Evolutionary conservation across 2,888 invertebrate species (phyloP).

Genomic region (Drosophila nr. perissopoda): DNA sequence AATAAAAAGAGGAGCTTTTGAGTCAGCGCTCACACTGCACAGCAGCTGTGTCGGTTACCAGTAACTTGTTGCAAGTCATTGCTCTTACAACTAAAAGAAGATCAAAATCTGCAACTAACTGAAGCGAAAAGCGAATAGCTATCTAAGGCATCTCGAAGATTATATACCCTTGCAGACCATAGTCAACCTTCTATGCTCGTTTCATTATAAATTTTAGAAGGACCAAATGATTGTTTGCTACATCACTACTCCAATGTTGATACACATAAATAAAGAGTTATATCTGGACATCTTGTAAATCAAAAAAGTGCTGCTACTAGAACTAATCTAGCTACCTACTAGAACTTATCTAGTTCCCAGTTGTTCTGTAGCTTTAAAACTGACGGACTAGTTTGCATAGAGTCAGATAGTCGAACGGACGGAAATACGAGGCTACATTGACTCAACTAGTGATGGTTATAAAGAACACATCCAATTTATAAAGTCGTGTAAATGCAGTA

Average conservation of each 20-base stretch:
- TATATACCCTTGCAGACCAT: neutral
- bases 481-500: neutral
- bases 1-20: slow-evolving; percentile 15
- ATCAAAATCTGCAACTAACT: neutral
- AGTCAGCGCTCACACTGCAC: slow-evolving; percentile 22
- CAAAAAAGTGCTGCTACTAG: neutral
- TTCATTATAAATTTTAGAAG: neutral
- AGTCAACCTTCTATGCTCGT: neutral
- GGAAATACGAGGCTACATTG: too few relatives aligned
- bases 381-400: neutral
- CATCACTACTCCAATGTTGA: neutral
- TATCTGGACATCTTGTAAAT: neutral
- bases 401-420: neutral
- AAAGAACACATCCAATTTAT: too few relatives aligned
- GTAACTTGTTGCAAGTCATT: slow-evolving; percentile 4
- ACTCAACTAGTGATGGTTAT: too few relatives aligned
- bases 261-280: neutral
- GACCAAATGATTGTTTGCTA: neutral
- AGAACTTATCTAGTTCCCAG: neutral
- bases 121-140: neutral
- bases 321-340: neutral
- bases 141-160: neutral
- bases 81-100: neutral
- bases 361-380: neutral
- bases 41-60: neutral